Evolutionary conservation across 2,888 invertebrate species (phyloP).

Genomic region (Brachypalpus laphriformis): DNA sequence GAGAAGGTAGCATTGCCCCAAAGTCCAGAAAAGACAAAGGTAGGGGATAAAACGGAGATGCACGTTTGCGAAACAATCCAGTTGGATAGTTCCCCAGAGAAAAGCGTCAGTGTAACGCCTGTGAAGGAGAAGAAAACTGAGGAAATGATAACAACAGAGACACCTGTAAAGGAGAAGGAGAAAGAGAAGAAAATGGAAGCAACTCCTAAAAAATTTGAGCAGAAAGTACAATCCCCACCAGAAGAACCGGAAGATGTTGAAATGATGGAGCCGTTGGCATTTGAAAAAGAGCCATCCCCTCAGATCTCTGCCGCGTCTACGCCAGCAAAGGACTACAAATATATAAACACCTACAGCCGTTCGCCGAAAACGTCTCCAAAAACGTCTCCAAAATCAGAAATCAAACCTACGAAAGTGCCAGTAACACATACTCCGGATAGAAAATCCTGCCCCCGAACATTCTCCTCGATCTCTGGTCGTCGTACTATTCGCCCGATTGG

Average conservation of each 20-base stretch:
- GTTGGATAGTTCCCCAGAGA: conserved; percentile 15
- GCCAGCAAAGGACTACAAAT: conserved; percentile 39
- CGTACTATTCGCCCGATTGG: conserved; percentile 79
- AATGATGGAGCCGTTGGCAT: conserved; percentile 77
- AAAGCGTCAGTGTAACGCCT: conserved; percentile 4
- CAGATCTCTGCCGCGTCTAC: conserved; percentile 41
- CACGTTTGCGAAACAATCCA: neutral
- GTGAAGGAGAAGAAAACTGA: neutral
- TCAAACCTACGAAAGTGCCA: conserved; percentile 74
- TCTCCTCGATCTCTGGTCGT: conserved; percentile 80
- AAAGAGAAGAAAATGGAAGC: neutral
- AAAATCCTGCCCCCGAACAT: conserved; percentile 75
- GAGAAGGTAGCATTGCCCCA: conserved; percentile 28
- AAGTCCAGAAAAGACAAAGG: conserved; percentile 5
- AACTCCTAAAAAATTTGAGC: conserved; percentile 22
- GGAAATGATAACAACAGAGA: conserved; percentile 8
- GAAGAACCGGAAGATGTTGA: conserved; percentile 77
- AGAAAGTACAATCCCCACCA: conserved; percentile 5
- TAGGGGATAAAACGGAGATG: conserved; percentile 10
- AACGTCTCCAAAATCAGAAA: conserved; percentile 76
- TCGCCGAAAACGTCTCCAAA: neutral
- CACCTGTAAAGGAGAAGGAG: neutral
- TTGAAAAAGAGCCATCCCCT: conserved; percentile 6
- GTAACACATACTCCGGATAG: conserved; percentile 76
- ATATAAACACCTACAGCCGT: neutral